Evolutionary conservation across 1,140 invertebrate genomes (phyloP), one percentile per base, ranked within the genome.

Genomic region (Leptopilina clavipes): DNA sequence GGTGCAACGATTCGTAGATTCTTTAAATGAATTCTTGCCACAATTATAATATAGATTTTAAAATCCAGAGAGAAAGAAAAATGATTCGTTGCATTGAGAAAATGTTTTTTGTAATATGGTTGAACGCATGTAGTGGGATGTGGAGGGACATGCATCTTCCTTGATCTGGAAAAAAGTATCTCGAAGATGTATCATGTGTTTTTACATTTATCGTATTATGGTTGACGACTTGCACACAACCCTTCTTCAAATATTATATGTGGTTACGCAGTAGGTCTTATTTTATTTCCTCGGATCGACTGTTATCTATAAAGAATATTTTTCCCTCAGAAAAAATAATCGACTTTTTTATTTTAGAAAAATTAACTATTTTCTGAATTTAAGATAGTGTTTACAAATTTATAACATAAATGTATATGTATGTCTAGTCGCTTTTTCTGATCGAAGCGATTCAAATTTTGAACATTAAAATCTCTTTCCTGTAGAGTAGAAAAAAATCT

Each of bases 91-190:
- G 59, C 59, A n/a, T 22, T 22, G 12, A 19, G 12, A 65, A 65
- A 65, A 37, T 5, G 5, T 40, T 40, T 40, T 59, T n/a, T 31
- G 17, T 10, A 65, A 22, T 65, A 65, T 65, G 59, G 59, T 65
- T 65, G 22, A 74, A 74, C 76, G 78, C 75, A 76, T 79, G 78
- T 40, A 72, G 31, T 79, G 75, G 75, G 72, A 79, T 76, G 40
- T 76, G 72, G 75, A 79, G 71, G 78, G 73, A 25, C 74, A 56
- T 74, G 71, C 71, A 76, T 72, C 72, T 73, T 72, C 52, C 71
- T 44, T 76, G 18, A 31, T 65, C 19, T 14, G 22, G 19, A 22
- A 31, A 65, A 65, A 37, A n/a, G 59, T 12, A 65, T 31, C 59
- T 65, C 59, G 59, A 22, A 65, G 59, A 31, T 65, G 59, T 65